phyloP scores from a whole-genome alignment of 2,113 vertebrate genomes.

The Limanda limanda region DNA sequence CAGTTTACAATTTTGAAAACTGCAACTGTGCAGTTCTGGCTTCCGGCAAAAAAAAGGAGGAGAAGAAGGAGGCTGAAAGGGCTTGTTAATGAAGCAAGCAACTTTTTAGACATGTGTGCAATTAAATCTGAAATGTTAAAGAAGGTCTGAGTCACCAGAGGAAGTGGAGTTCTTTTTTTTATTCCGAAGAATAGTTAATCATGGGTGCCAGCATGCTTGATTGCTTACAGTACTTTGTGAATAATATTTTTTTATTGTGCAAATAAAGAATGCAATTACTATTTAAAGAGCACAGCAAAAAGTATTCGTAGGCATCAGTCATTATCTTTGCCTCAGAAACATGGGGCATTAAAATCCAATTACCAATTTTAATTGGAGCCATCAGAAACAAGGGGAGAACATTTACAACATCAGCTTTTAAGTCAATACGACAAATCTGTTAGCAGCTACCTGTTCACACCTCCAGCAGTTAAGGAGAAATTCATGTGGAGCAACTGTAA shows the following conservation, averaged over 20 bases:
- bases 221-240: not conserved
- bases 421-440: not conserved
- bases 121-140: conserved; percentile 44
- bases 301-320: not conserved
- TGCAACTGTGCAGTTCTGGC: conserved; percentile 16
- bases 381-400: not conserved
- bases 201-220: not conserved
- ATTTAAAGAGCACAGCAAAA: not conserved
- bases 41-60: conserved; percentile 17
- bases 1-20: conserved; percentile 24
- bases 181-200: not conserved
- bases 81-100: conserved; percentile 17
- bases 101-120: conserved; percentile 21
- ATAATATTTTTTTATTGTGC: not conserved
- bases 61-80: not conserved
- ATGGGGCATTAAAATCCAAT: not conserved
- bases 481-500: not conserved
- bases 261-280: not conserved
- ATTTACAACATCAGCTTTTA: not conserved
- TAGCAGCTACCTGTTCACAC: not conserved
- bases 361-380: not conserved
- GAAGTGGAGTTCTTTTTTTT: not conserved
- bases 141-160: conserved; percentile 18
- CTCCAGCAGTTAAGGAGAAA: not conserved
- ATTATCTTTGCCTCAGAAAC: not conserved